phyloP scores from a whole-genome alignment of 2,888 invertebrate species.

The Trachelus iudaicus region DNA sequence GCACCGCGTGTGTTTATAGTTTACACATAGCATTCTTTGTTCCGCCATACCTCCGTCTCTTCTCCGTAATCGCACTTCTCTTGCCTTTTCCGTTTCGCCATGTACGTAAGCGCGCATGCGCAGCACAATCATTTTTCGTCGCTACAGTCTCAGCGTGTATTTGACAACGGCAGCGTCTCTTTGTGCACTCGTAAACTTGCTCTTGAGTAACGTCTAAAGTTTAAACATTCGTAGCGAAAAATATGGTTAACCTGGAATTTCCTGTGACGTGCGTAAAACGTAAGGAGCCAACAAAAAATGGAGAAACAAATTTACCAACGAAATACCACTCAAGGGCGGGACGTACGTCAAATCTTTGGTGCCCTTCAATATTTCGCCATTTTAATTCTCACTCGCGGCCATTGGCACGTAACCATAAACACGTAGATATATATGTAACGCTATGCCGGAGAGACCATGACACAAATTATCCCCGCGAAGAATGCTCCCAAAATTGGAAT shows the following conservation, averaged over 20 bases:
- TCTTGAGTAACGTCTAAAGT: background rate
- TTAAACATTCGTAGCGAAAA: background rate
- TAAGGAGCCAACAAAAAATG: background rate
- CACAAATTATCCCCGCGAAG: constrained; percentile 50
- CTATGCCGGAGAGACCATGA: constrained; percentile 41
- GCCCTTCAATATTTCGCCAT: background rate
- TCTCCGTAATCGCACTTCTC: background rate
- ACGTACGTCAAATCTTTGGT: background rate
- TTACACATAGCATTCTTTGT: constrained; percentile 25
- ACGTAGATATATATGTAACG: background rate
- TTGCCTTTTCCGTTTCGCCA: background rate
- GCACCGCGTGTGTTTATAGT: constrained; percentile 39
- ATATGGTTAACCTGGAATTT: background rate
- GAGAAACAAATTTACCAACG: background rate
- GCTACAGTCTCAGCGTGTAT: background rate
- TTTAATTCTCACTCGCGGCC: background rate
- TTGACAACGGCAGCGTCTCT: background rate
- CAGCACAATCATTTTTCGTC: background rate
- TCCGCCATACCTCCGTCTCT: background rate
- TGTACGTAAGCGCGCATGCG: background rate
- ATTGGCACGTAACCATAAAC: constrained; percentile 13
- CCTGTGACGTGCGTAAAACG: background rate
- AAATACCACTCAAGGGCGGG: background rate
- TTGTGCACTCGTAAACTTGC: background rate
- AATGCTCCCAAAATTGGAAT: constrained; percentile 61